These are phyloP conservation scores for Chaenodraco wilsoni DNA, from an alignment of 2,797 vertebrate genomes.

Conservation along the genomic window DNA sequence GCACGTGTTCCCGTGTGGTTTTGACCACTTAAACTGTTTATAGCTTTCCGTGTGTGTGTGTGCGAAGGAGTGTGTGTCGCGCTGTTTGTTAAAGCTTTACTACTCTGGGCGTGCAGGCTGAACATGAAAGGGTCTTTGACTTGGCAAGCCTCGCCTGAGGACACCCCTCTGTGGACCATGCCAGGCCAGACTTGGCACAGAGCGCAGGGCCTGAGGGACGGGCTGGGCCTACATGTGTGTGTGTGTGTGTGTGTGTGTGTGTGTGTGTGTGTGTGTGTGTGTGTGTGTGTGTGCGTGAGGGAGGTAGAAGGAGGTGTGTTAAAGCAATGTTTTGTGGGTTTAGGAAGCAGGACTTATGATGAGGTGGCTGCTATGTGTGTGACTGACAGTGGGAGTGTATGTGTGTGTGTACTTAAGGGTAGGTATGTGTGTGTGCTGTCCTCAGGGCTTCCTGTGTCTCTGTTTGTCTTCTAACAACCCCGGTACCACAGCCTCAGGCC, in stretches of 20 bases:
- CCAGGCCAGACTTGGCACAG: constrained; percentile 89
- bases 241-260: constrained; percentile 35
- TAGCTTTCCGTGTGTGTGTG: constrained; percentile 49
- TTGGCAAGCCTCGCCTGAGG: constrained; percentile 87
- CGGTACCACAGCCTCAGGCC: constrained; percentile 70
- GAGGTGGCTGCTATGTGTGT: constrained; percentile 57
- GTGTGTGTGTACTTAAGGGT: constrained; percentile 35
- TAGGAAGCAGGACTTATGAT: constrained; percentile 54
- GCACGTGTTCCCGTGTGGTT: constrained; percentile 55
- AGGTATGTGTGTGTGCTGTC: constrained; percentile 59
- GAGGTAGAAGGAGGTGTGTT: constrained; percentile 51
- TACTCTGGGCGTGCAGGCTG: constrained; percentile 76
- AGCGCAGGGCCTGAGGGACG: constrained; percentile 81
- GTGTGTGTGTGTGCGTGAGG: constrained; percentile 23
- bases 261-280: constrained; percentile 38
- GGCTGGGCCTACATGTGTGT: constrained; percentile 78
- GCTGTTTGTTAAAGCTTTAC: constrained; percentile 80
- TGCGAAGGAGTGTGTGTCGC: constrained; percentile 37
- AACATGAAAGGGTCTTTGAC: constrained; percentile 86
- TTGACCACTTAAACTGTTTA: constrained; percentile 70
- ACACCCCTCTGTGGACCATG: constrained; percentile 91
- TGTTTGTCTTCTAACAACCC: constrained; percentile 80
- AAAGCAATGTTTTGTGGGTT: constrained; percentile 63
- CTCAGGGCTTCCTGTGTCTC: constrained; percentile 86
- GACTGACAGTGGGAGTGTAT: constrained; percentile 54